Base-by-base conservation (phyloP, 1,140 invertebrate genomes). In the Drosophila ogumai region DNA sequence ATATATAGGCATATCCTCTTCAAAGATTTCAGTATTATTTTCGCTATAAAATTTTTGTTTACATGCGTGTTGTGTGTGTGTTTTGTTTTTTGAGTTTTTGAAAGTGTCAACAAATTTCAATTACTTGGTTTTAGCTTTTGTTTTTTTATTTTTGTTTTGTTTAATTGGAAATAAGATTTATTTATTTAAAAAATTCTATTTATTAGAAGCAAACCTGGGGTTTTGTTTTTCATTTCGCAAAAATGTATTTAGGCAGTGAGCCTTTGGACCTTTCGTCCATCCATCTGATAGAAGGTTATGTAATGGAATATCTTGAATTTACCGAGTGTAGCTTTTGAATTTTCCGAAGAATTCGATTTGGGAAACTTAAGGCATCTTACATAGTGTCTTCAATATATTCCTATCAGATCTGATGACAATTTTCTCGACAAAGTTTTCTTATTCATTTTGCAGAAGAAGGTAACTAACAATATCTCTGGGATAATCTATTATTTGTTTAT, bases 41-140 rank as follows among this genome's bases (percentile, higher is more conserved):
- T 74, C 34, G 47, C 69, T 82, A 79, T 75, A 75, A 66, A 79
- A 84, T 65, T 82, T 58, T 75, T 75, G 63, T 67, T 72, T 74
- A 52, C 49, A 19, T 75, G 49, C 55, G 17, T 58, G 22, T 52
- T 72, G 22, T 59, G 9, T 59, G 31, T 36, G 44, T 47, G 25
- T 34, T 61, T 17, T 52, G n/a, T 38, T 28, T 34, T 67, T 49
- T 38, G 19, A 22, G 34, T 71, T 56, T 41, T 31, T 32, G 40
- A 72, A 68, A 72, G 68, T 72, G 68, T 72, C 68, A 71, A 72
- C 68, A 58, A 72, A 72, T 71, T 71, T 38, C 34, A 72, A 72
- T 72, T 69, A 64, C 19, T 72, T 72, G 49, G 50, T 69, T 71
- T 66, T 68, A 38, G 41, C 6, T 47, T 68, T 68, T 47, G 9